Base-by-base conservation (phyloP, 1,140 invertebrate species). In the Anoplophora glabripennis region DNA sequence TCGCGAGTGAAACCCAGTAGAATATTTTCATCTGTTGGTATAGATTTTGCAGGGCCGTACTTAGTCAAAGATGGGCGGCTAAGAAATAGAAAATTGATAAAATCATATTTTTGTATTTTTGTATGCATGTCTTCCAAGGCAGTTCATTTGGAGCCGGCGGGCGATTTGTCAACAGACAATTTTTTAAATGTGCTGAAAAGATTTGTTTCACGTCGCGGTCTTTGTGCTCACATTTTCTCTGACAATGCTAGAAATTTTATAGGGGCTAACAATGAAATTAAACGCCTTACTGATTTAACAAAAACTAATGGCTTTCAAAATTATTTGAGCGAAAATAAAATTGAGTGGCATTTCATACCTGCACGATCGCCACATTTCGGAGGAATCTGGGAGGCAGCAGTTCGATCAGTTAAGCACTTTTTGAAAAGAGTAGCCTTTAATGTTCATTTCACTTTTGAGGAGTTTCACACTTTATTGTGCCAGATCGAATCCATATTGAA, bases 281-380 rank as follows among this genome's bases (percentile, higher is more conserved):
- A 40, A 12, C 14, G 38, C 7, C 2, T 40, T 2, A 3, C 11
- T 2, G 38, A 40, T 3, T 40, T 2, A 3, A 4, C 14, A 7
- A 15, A 40, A 40, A 40, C 3, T 40, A 7, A 40, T 3, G 4
- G 5, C 9, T 3, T 15, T 40, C 11, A 40, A 3, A 15, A 15
- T 40, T 40, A 3, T 12, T 40, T 40, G 38, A 40, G 3, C 11
- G 44, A 46, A 21, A 46, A 21, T 28, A 28, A 28, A 5, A 75
- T 74, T 14, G 49, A 70, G 18, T 78, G 72, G 72, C 61, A 74
- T 56, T 77, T 78, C 54, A 73, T 66, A 17, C 72, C 75, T 5
- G 70, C 77, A 9, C 37, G 49, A 38, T 68, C 67, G 41, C 70
- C 74, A 0, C 68, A 75, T 48, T 70, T 72, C 44, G 75, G 76